Evolutionary conservation across 2,113 vertebrate species (phyloP), one percentile per base, ranked within the genome.

Genomic region (Falcunculus frontatus): DNA sequence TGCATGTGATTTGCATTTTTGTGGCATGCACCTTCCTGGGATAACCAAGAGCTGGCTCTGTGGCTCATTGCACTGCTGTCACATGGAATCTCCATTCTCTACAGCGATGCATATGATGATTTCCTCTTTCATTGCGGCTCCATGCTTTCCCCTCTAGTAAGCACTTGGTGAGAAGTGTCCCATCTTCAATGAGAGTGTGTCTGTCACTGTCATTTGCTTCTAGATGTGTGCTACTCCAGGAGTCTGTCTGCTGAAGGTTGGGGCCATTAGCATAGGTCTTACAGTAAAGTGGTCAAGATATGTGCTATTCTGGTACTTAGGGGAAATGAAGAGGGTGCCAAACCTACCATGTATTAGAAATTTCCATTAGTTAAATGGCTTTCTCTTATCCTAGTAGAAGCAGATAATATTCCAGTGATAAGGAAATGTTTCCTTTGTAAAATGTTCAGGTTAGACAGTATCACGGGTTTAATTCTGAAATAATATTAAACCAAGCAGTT

Each of bases 41-140:
- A 16, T 73, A 60, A 35, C 26, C 37, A 42, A 35, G 50, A 87
- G 17, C 39, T 93, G 73, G 11, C 69, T 84, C 29, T 1, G 0
- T 65, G 59, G n/a, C 42, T 91, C 4, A 0, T 60, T 73, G 33
- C 6, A 6, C 14, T 53, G 17, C 42, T 90, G 1, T 77, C 12
- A 4, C 10, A 2, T 32, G 13, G 33, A 62, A 46, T 64, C 56
- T 62, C 15, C 17, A 41, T 70, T 85, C 41, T 39, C 2, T 67
- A 17, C 39, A 75, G 33, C 1, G 0, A 41, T 12, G 1, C 12
- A 5, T 74, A 6, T 6, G 33, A 47, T 23, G 20, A 46, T 81
- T 91, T 91, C 33, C 27, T 62, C 27, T 69, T 47, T 32, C 63
- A 16, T 56, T 52, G 29, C 7, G 3, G 8, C 30, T 59, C 53